phyloP scores from a whole-genome alignment of 2,113 vertebrate genomes.

The Microcebus lehilahytsara region DNA sequence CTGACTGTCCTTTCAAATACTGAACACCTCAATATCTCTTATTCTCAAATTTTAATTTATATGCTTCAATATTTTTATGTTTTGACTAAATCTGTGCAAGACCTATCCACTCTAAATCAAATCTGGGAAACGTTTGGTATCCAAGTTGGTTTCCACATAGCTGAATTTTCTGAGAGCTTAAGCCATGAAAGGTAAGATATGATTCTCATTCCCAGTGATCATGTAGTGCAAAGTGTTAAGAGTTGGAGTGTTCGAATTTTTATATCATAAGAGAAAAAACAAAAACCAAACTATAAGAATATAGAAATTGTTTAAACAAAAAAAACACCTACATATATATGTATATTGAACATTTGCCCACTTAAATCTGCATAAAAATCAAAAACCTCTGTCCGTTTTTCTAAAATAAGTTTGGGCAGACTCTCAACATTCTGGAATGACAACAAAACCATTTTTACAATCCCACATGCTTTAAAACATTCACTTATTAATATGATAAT shows the following conservation, averaged over 20 bases:
- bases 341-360: not conserved
- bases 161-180: not conserved
- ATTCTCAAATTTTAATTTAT: not conserved
- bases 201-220: slow-evolving; percentile 23
- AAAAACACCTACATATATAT: not conserved
- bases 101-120: not conserved
- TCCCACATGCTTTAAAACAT: not conserved
- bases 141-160: not conserved
- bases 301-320: not conserved
- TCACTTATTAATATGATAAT: not conserved
- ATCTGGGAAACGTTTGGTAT: not conserved
- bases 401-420: not conserved
- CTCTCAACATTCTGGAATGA: not conserved
- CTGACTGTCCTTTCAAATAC: not conserved
- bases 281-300: slow-evolving; percentile 7
- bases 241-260: not conserved
- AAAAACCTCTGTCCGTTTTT: not conserved
- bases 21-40: not conserved
- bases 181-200: not conserved
- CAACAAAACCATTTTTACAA: not conserved
- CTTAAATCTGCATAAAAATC: not conserved
- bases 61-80: not conserved
- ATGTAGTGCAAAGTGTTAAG: slow-evolving; percentile 23
- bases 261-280: not conserved
- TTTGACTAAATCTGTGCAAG: not conserved